phyloP scores from a whole-genome alignment of 2,888 invertebrate genomes.

The Eupithecia vulgata region DNA sequence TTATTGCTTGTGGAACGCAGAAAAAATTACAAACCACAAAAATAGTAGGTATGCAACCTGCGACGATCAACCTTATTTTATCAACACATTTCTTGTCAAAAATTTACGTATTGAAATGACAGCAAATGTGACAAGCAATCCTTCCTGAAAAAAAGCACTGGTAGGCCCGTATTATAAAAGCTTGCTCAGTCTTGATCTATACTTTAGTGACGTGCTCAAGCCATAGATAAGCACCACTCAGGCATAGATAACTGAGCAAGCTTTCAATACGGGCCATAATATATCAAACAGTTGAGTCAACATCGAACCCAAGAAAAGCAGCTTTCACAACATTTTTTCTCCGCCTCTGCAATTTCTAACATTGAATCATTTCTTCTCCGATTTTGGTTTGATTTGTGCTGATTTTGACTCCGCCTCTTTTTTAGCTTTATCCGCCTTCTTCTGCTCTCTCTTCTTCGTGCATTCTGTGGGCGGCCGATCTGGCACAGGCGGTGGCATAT shows the following conservation, averaged over 20 bases:
- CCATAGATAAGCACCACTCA: no score
- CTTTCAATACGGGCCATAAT: background rate
- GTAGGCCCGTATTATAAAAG: background rate
- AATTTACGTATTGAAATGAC: background rate
- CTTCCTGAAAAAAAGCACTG: background rate
- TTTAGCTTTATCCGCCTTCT: background rate
- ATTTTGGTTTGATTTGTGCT: no score
- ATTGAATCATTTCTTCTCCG: background rate
- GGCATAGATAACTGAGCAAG: no score
- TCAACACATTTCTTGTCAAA: no score
- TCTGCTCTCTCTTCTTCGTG: constrained; percentile 5
- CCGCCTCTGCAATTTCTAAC: background rate
- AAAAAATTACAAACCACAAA: no score
- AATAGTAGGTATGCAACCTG: no score
- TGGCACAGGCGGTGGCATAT: background rate
- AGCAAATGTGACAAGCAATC: background rate
- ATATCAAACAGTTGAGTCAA: background rate
- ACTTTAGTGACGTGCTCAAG: no score
- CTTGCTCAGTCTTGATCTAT: no score
- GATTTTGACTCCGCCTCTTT: no score
- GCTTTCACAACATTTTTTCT: background rate
- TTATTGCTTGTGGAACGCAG: no score
- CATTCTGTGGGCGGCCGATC: background rate
- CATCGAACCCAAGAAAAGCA: background rate
- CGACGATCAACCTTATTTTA: no score